These are phyloP conservation scores for Passer domesticus DNA, from an alignment of 2,113 vertebrate genomes.

Conservation along the genomic window DNA sequence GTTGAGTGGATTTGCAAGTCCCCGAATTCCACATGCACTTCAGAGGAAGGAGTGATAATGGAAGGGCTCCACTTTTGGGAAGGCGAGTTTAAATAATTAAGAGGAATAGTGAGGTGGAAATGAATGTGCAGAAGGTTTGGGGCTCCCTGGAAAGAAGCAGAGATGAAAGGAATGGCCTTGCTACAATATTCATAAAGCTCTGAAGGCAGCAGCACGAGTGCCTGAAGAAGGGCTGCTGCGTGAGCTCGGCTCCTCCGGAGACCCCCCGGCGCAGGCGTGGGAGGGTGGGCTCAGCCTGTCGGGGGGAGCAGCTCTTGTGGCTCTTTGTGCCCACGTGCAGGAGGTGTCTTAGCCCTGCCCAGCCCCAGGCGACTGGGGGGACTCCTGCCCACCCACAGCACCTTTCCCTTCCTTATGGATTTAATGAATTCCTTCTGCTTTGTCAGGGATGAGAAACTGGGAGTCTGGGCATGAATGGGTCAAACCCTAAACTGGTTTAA, in stretches of 20 bases:
- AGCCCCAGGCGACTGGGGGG: fast-evolving
- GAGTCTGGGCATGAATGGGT: background rate
- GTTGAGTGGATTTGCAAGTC: background rate
- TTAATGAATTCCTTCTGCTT: background rate
- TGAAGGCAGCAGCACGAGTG: background rate
- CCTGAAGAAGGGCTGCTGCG: background rate
- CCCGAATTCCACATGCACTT: background rate
- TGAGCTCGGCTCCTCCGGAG: background rate
- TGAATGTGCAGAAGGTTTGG: constrained; percentile 47
- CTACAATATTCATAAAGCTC: constrained; percentile 68
- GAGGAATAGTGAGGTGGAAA: constrained; percentile 50
- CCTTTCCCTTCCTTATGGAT: background rate
- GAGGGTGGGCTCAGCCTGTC: background rate
- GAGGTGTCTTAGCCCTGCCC: background rate
- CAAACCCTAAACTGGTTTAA: background rate
- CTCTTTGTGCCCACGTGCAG: fast-evolving
- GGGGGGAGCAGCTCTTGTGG: background rate
- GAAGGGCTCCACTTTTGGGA: background rate
- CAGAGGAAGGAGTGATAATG: constrained; percentile 19
- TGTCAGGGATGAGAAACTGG: background rate
- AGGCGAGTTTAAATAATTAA: constrained; percentile 48
- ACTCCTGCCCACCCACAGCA: background rate
- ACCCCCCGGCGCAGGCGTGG: background rate
- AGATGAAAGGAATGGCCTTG: constrained; percentile 34
- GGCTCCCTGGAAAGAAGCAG: constrained; percentile 36